A percentile compares a stretch with the other conserved stretches of the same genome.
Evolutionary conservation across 2,888 invertebrate species (phyloP).

Genomic region (Ornithoptera priamus): DNA sequence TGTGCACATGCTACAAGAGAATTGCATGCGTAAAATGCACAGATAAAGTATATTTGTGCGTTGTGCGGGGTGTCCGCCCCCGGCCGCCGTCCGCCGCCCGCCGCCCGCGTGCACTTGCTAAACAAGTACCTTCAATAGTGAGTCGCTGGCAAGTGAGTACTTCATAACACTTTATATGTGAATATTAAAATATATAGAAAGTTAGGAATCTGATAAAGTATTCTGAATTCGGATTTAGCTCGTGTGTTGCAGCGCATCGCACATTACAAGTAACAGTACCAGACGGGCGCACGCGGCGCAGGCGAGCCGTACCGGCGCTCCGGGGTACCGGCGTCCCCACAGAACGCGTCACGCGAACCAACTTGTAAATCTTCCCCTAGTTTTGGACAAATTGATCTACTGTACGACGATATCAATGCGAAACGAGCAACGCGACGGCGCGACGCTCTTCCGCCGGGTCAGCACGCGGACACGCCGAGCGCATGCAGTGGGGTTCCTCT

Average conservation of each 20-base stretch:
- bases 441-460: not conserved
- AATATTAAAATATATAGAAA: not conserved
- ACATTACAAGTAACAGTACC: too few species aligned
- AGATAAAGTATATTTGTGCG: slow-evolving; percentile 11
- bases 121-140: not conserved
- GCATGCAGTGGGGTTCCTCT: too few species aligned
- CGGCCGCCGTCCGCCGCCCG: not conserved
- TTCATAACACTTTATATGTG: not conserved
- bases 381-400: too few species aligned
- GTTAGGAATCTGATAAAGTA: not conserved
- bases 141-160: not conserved
- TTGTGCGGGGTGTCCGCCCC: not conserved
- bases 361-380: too few species aligned
- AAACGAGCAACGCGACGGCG: not conserved
- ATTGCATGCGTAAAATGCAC: slow-evolving; percentile 10
- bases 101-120: not conserved
- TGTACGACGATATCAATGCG: too few species aligned
- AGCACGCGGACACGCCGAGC: not conserved
- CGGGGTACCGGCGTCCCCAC: too few species aligned
- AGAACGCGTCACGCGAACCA: too few species aligned
- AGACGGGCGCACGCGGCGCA: too few species aligned
- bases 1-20: slow-evolving; percentile 8
- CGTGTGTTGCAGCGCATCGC: not conserved
- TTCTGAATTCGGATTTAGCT: slow-evolving; percentile 9
- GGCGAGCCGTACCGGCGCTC: too few species aligned